Base-by-base conservation (phyloP, 2,113 vertebrate genomes). In the Stictonetta naevosa region DNA sequence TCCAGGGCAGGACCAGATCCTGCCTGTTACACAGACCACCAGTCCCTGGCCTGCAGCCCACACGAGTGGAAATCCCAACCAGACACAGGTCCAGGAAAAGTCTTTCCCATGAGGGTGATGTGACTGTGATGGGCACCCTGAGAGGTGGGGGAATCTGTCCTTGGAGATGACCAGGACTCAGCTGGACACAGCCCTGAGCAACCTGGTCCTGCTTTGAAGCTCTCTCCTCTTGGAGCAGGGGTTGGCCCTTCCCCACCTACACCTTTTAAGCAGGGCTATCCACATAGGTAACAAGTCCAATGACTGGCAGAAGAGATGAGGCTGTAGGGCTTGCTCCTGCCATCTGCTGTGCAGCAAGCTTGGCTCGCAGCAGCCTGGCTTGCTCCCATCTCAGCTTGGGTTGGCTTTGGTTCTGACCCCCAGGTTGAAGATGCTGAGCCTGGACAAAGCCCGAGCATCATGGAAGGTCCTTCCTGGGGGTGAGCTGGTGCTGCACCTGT, bases 401-500 rank as follows among this genome's bases (percentile, higher is more conserved):
- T 56, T 66, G 82, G 13, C 40, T 66, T 42, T 0, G 18, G 17
- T 92, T 46, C 85, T 0, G 1, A 52, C 29, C 40, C 33, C 15
- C 44, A 98, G 96, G 97, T 1, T 96, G 75, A 96, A 96, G 28
- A 72, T 86, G 58, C 66, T 95, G 80, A 86, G 88, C 48, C 90
- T 97, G 0, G 73, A 97, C 81, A 93, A 91, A 0, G 4, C 85
- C 62, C 67, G 34, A 19, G 86, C 96, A 31, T 95, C 93, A 0
- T 96, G 96, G 96, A 93, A 83, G 62, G 4, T 93, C 31, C 2
- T 89, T 12, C 69, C 0, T 0, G 88, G 93, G 29, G 6, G 36
- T 0, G 74, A 85, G 52, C 13, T 96, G 1, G 50, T 97, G 21
- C 67, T 98, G 78, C 94, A 94, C 72, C 46, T 98, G 31, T 94